phyloP scores from a whole-genome alignment of 2,113 vertebrate genomes.

The Sorex fumeus region DNA sequence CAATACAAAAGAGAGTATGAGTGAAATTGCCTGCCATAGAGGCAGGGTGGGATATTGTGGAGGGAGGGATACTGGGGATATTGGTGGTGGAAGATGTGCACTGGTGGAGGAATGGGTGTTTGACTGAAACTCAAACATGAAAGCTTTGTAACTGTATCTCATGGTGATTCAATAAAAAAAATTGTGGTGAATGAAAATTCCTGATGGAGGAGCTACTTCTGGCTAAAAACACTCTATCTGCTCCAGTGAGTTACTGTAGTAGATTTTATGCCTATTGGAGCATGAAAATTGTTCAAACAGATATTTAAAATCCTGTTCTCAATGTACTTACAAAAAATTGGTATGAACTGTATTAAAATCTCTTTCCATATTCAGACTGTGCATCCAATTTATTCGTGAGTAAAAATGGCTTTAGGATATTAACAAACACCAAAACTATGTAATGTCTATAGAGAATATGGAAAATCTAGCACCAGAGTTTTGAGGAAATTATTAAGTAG shows the following conservation, averaged over 20 bases:
- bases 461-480: not conserved
- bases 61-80: too few relatives aligned
- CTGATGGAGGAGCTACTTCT: not conserved
- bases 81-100: too few relatives aligned
- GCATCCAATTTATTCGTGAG: not conserved
- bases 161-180: too few relatives aligned
- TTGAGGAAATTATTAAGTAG: not conserved
- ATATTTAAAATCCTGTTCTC: slow-evolving; percentile 34
- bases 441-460: not conserved
- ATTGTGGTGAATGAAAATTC: not conserved
- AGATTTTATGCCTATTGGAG: too few relatives aligned
- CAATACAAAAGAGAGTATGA: too few relatives aligned
- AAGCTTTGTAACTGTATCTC: too few relatives aligned
- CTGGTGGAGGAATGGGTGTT: too few relatives aligned
- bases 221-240: not conserved
- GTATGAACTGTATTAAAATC: not conserved
- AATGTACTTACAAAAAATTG: not conserved
- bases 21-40: too few relatives aligned
- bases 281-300: not conserved
- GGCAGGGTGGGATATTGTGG: too few relatives aligned
- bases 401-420: not conserved
- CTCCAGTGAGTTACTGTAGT: not conserved
- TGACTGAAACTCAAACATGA: too few relatives aligned
- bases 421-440: not conserved
- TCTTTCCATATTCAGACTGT: not conserved